A percentile compares a stretch with the other conserved stretches of the same genome.
Conservation (phyloP, 92 coral and sea anemone species). For the Meandrina meandrites region DNA sequence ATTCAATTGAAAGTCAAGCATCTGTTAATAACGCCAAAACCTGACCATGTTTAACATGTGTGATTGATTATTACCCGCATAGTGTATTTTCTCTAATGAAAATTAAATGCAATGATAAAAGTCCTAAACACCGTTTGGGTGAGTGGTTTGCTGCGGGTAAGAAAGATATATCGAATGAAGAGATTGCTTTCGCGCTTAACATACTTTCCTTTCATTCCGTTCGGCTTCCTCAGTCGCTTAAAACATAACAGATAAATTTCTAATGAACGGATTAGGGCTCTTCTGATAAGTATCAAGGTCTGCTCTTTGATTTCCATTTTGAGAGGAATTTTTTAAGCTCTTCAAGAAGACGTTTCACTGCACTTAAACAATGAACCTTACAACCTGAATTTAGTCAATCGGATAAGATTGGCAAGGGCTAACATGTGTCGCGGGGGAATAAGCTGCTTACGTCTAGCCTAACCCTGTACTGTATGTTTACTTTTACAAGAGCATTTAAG, state of each 20-base stretch:
- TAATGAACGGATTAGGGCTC: constrained; percentile 26
- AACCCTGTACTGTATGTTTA: constrained; percentile 18
- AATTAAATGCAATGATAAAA: neutral
- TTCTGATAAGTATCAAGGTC: constrained; percentile 13
- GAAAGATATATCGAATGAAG: neutral
- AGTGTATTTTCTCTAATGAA: neutral
- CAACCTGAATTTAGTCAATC: constrained; percentile 25
- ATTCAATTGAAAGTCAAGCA: neutral
- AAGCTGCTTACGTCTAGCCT: constrained; percentile 15
- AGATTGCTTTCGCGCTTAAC: neutral
- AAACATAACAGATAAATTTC: neutral
- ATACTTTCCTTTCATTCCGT: neutral
- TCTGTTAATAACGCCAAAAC: neutral
- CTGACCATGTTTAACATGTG: neutral
- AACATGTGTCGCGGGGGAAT: neutral
- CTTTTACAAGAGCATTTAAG: constrained; percentile 8
- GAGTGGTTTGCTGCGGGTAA: neutral
- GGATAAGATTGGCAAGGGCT: constrained; percentile 30
- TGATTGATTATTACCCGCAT: neutral
- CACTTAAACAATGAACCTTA: constrained; percentile 5
- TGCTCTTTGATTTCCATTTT: neutral
- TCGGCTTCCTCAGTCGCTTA: neutral
- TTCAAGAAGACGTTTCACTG: constrained; percentile 27
- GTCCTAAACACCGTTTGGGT: neutral
- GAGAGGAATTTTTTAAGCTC: constrained; percentile 11